Conservation (phyloP, 2,113 vertebrate genomes). For the Cyprinodon brontotheroides region DNA sequence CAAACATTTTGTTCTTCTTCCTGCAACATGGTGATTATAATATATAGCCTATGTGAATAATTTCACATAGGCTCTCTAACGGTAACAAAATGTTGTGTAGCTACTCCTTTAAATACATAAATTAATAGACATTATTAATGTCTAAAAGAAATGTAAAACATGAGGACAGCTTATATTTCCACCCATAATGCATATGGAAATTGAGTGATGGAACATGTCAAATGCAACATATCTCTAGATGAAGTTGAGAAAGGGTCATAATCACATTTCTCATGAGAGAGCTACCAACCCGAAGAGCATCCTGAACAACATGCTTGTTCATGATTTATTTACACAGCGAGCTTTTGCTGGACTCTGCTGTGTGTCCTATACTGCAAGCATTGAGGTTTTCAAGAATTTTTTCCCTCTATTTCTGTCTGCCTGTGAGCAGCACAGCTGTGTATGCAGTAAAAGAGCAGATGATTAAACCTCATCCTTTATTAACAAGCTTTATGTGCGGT, state of each 20-base stretch:
- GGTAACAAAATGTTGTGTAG: background rate
- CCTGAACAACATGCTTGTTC: conserved; percentile 66
- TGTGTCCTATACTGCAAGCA: conserved; percentile 50
- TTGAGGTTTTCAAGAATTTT: conserved; percentile 47
- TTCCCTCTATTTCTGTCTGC: conserved; percentile 32
- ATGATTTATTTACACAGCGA: conserved; percentile 71
- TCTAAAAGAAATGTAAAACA: conserved; percentile 4
- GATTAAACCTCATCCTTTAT: conserved; percentile 65
- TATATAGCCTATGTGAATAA: too few relatives aligned
- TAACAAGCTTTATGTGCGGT: conserved; percentile 40
- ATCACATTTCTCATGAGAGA: conserved; percentile 58
- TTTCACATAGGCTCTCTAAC: too few relatives aligned
- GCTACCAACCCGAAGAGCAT: conserved; percentile 64
- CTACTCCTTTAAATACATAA: background rate
- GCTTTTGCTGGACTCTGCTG: conserved; percentile 55
- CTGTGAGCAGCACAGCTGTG: conserved; percentile 19
- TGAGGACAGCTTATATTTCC: conserved; percentile 22
- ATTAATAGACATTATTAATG: background rate
- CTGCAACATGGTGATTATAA: too few relatives aligned
- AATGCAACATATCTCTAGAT: conserved; percentile 44
- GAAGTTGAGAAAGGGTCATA: conserved; percentile 71
- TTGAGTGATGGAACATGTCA: conserved; percentile 46
- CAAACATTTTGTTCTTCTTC: too few relatives aligned
- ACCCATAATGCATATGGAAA: conserved; percentile 50
- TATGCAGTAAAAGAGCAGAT: conserved; percentile 37